Percentiles rank a stretch among this genome's conserved stretches.
phyloP scores from a whole-genome alignment of 2,888 invertebrate genomes.

The Adelphocoris suturalis region DNA sequence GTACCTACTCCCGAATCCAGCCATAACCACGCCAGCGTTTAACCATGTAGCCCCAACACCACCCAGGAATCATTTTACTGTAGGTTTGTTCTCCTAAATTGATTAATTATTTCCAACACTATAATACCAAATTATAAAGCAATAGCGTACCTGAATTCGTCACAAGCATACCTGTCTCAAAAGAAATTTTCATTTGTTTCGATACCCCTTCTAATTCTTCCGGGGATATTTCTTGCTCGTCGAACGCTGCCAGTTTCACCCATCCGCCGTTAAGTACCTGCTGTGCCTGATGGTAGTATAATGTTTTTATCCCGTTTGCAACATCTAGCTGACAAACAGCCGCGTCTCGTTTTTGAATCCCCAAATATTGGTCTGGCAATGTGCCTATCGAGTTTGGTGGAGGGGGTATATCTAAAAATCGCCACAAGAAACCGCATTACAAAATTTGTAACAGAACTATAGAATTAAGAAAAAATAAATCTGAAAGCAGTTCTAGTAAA shows the following conservation, averaged over 20 bases:
- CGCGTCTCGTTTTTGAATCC: not conserved
- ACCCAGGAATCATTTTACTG: too few relatives aligned
- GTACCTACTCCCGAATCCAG: too few relatives aligned
- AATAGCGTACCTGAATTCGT: not conserved
- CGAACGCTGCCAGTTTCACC: constrained; percentile 2
- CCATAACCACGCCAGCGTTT: too few relatives aligned
- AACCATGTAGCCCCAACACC: too few relatives aligned
- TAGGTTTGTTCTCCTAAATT: too few relatives aligned
- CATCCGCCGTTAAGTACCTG: constrained; percentile 26
- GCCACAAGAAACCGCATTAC: not conserved
- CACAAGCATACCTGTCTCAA: not conserved
- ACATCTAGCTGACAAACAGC: not conserved
- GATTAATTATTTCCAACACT: too few relatives aligned
- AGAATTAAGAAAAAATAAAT: too few relatives aligned
- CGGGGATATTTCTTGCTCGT: not conserved
- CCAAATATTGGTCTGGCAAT: constrained; percentile 26
- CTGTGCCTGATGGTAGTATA: constrained; percentile 19
- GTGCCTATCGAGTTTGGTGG: constrained; percentile 50
- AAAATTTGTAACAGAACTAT: too few relatives aligned
- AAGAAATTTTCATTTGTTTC: not conserved
- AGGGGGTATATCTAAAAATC: constrained; percentile 38
- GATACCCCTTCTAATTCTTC: not conserved
- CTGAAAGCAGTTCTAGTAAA: too few relatives aligned
- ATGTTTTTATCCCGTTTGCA: not conserved
- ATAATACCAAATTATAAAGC: not conserved